Evolutionary conservation across 1,140 invertebrate species (phyloP).

Genomic region (Drosophila elegans): DNA sequence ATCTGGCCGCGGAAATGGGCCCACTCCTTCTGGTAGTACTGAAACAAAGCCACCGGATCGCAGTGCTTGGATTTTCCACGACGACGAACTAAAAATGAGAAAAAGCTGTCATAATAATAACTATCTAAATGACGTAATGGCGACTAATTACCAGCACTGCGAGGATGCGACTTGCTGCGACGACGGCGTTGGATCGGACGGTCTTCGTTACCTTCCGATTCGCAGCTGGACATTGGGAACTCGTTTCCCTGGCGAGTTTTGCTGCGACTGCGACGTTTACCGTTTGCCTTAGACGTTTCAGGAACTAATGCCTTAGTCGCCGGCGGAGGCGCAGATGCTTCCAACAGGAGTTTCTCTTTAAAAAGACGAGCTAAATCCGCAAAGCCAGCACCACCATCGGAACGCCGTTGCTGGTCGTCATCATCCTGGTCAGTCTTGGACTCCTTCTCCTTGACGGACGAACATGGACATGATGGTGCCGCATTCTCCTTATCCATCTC

Average conservation of each 20-base stretch:
- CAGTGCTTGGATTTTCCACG: constrained; percentile 21
- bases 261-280: constrained; percentile 53
- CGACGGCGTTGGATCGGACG: constrained; percentile 11
- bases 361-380: constrained; percentile 32
- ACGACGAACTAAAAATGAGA: constrained; percentile 10
- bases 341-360: constrained; percentile 52
- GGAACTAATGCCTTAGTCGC: not conserved
- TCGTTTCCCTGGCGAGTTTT: constrained; percentile 15
- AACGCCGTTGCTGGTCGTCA: constrained; percentile 5
- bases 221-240: constrained; percentile 18
- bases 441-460: constrained; percentile 19
- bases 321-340: constrained; percentile 16
- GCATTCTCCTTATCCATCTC: constrained; percentile 45
- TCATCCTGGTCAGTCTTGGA: constrained; percentile 16
- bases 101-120: not conserved
- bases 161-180: constrained; percentile 38
- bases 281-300: not conserved
- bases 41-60: constrained; percentile 91
- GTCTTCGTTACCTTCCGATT: constrained; percentile 7
- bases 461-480: not conserved
- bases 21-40: constrained; percentile 91
- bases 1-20: constrained; percentile 88
- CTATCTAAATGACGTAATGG: not conserved
- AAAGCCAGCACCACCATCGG: constrained; percentile 4
- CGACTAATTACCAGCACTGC: constrained; percentile 33